Evolutionary conservation across 2,888 invertebrate species (phyloP).

Genomic region (Stenoptilia bipunctidactyla): DNA sequence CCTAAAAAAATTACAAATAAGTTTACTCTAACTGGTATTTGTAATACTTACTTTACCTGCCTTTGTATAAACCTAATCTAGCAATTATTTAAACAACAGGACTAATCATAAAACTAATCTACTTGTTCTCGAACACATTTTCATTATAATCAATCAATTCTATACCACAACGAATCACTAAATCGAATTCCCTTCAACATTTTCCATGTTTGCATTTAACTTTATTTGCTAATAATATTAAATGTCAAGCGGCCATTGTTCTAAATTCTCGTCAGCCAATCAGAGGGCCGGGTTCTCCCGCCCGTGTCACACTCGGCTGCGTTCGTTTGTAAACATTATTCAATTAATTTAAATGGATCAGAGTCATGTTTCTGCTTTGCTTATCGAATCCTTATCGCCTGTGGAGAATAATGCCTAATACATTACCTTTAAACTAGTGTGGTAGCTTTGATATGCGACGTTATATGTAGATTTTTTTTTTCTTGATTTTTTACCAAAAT

Average conservation of each 20-base stretch:
- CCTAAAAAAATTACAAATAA: too few relatives aligned
- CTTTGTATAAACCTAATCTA: too few relatives aligned
- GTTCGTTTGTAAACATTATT: slow-evolving; percentile 52
- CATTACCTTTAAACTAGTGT: slow-evolving; percentile 17
- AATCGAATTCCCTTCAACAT: slow-evolving; percentile 1
- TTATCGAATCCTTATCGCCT: slow-evolving; percentile 39
- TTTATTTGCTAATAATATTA: slow-evolving; percentile 1
- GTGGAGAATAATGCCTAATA: slow-evolving; percentile 36
- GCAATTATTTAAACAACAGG: too few relatives aligned
- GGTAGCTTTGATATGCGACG: too few relatives aligned
- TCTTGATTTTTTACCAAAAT: too few relatives aligned
- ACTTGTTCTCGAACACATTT: too few relatives aligned
- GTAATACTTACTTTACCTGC: too few relatives aligned
- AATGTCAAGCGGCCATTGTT: slow-evolving; percentile 39
- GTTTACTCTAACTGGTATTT: too few relatives aligned
- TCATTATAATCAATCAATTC: slow-evolving; percentile 3
- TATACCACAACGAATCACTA: slow-evolving; percentile 1
- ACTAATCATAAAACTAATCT: too few relatives aligned
- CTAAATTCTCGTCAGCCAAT: slow-evolving; percentile 39
- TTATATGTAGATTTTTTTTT: too few relatives aligned
- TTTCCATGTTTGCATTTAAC: slow-evolving; percentile 1
- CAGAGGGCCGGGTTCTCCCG: slow-evolving; percentile 12
- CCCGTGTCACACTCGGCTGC: slow-evolving; percentile 19
- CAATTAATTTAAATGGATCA: slow-evolving; percentile 42
- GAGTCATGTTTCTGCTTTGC: slow-evolving; percentile 15